Base-by-base conservation (phyloP, 2,888 invertebrate species). In the Hirudinaria manillensis region DNA sequence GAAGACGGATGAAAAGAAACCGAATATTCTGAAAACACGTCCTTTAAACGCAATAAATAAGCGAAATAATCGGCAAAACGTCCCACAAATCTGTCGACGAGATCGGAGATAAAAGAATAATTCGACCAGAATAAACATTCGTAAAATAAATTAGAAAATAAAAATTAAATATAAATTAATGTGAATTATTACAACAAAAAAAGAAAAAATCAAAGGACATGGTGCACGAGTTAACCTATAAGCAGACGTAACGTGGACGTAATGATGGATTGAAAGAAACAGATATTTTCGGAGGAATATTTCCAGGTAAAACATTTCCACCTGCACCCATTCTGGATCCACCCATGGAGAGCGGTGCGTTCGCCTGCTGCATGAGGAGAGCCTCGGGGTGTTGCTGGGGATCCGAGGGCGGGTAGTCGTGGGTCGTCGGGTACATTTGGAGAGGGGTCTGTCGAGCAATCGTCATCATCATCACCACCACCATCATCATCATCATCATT, bases 311-410 rank as follows among this genome's bases (percentile, higher is more conserved):
- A 38, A 6, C 10, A 45, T 45, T 45, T 45, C 27, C 6, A 72
- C 72, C 72, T 3, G 72, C 72, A 38, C 72, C 72, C 55, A 72
- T 72, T n/a, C 72, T 45, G n/a, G 72, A 55, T 3, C 72, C 72
- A 55, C 53, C 53, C 55, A 51, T 55, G 34, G 70, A 51, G 29
- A 61, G 36, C 1, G 19, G 38, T 70, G 34, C 27, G 34, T 45
- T 70, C 45, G 16, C 53, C 21, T 51, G 72, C 29, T 72, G 72
- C 24, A 53, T 45, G 29, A 72, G 53, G 32, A 72, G 45, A 24
- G 72, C 45, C n/a, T 51, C 34, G n/a, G 24, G 29, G 45, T 72
- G 72, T 55, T 72, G 72, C 29, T 72, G 72, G 3, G 51, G 70
- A 3, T 72, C 72, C 55, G 72, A 34, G 1, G 53, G 29, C 16